phyloP scores from a whole-genome alignment of 2,113 vertebrate genomes.

The Apus apus region DNA sequence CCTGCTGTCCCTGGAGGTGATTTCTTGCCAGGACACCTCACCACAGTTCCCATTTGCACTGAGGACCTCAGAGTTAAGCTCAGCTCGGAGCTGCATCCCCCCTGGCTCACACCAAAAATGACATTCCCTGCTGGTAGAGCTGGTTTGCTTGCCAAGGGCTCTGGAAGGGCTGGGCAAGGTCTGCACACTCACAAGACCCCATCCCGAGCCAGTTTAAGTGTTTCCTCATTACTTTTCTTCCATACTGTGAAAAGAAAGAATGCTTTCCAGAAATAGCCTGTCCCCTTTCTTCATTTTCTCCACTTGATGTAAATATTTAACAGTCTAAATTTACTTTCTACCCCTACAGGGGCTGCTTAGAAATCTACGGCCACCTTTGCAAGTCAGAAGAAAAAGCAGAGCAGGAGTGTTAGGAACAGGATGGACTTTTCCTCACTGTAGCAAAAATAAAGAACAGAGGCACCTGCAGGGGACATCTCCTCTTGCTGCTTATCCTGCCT shows the following conservation, averaged over 20 bases:
- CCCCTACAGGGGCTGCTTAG: conserved; percentile 77
- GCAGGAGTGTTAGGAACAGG: conserved; percentile 10
- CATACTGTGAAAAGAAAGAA: neutral
- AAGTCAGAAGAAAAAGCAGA: conserved; percentile 67
- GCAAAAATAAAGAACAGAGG: neutral
- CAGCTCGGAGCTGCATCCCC: neutral
- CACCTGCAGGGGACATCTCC: neutral
- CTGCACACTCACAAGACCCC: accelerated
- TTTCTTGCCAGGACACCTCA: neutral
- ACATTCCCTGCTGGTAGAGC: neutral
- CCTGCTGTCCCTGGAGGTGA: accelerated
- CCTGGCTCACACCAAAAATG: neutral
- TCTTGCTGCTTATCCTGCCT: neutral
- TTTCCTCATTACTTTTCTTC: neutral
- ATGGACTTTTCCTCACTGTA: neutral
- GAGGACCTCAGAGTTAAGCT: accelerated
- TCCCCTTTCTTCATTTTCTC: accelerated
- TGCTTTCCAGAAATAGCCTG: neutral
- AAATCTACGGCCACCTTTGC: conserved; percentile 75
- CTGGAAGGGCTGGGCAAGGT: neutral
- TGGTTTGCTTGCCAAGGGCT: neutral
- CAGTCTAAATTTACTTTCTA: neutral
- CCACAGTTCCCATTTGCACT: neutral
- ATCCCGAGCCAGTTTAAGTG: neutral
- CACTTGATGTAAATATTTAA: neutral